Evolutionary conservation across 2,797 vertebrate species (phyloP), one percentile per base, ranked within the genome.

Genomic region (Notolepis coatsorum): DNA sequence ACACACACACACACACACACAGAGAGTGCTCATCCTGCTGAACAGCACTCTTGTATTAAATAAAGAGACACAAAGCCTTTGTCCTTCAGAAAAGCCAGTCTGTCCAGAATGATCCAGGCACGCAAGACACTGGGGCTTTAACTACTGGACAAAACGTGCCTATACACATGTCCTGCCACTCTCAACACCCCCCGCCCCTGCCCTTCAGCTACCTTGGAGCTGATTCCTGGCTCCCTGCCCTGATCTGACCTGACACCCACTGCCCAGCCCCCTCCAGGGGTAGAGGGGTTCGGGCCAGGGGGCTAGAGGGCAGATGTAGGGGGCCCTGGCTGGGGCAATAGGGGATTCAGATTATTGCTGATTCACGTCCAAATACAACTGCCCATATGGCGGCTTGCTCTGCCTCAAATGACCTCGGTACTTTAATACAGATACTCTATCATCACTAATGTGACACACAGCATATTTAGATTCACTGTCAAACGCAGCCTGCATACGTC

Each of bases 201-300:
- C 57, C 82, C 81, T 84, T 79, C 78, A 78, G n/a, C 65, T 59
- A 70, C 70, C 46, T 46, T 61, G 61, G 61, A 68, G 54, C 24
- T 0, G 13, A 37, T 75, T 69, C 60, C 64, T 72, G 73, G 68
- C 53, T n/a, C 54, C 54, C 38, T 50, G 61, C 69, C 73, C 55
- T 15, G 47, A 55, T 33, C 12, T 23, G 53, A 69, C 17, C 20
- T 15, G 9, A 38, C 2, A 2, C 54, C 51, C 61, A 64, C 68
- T 64, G 71, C 57, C 68, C 55, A 56, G 60, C 57, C 78, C 73
- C 10, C 68, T 56, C 52, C 12, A 13, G 21, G 25, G 15, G 25
- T n/a, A n/a, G 17, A 35, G 55, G 27, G 43, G 63, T 27, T 38
- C 38, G 10, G 35, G 69, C 24, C 53, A 33, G 20, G 7, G 28